A percentile compares a stretch with the other conserved stretches of the same genome.
Conservation (phyloP, 2,888 invertebrate genomes). For the Branchipolynoe longqiensis region DNA sequence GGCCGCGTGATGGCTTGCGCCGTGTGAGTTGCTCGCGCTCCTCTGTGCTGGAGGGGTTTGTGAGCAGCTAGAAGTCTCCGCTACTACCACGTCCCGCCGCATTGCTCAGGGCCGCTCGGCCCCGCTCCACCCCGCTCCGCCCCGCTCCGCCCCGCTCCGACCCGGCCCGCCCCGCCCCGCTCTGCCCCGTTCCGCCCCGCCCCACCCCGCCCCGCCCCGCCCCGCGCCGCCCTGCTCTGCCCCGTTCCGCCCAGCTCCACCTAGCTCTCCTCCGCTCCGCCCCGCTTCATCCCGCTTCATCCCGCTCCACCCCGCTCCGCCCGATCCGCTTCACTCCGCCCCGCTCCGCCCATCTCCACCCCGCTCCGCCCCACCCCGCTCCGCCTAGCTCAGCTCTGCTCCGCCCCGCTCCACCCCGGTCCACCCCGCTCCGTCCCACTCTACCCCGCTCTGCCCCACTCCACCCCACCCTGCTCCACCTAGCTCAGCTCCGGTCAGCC, state of each 20-base stretch:
- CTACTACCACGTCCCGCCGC: not conserved
- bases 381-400: not conserved
- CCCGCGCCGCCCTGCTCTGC: not conserved
- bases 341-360: not conserved
- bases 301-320: not conserved
- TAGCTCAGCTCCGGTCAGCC: too few relatives aligned
- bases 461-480: not conserved
- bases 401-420: not conserved
- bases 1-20: too few relatives aligned
- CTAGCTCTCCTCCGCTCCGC: not conserved
- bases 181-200: not conserved
- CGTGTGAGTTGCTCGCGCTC: too few relatives aligned
- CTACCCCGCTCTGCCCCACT: not conserved
- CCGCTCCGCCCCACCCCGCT: not conserved
- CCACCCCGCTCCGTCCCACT: not conserved
- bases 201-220: not conserved
- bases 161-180: not conserved
- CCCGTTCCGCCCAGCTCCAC: not conserved
- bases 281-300: not conserved
- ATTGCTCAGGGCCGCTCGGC: not conserved
- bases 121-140: not conserved
- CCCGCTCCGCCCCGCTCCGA: not conserved
- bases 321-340: not conserved
- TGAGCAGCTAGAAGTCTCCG: too few relatives aligned
- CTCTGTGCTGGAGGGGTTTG: too few relatives aligned